phyloP scores from a whole-genome alignment of 1,140 invertebrate genomes.

The Zaprionus camerounensis region DNA sequence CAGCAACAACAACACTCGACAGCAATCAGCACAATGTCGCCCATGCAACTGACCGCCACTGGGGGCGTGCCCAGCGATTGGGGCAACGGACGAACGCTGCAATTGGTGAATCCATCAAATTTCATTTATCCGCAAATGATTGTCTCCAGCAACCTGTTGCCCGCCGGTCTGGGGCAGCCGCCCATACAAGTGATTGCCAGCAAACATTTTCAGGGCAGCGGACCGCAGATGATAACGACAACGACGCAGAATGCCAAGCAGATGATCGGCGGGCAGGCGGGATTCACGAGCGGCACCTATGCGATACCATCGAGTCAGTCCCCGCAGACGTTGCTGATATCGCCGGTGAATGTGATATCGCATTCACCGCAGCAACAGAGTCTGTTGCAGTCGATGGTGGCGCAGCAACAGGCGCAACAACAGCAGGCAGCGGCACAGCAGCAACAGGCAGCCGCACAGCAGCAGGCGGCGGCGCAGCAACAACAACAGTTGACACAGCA shows the following conservation, averaged over 20 bases:
- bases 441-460: constrained; percentile 59
- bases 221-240: constrained; percentile 91
- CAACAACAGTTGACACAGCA: constrained; percentile 57
- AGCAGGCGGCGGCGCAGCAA: constrained; percentile 53
- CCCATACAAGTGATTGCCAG: constrained; percentile 90
- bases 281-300: constrained; percentile 86
- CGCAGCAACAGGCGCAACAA: constrained; percentile 84
- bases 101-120: constrained; percentile 94
- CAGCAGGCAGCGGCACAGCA: constrained; percentile 55
- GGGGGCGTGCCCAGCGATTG: constrained; percentile 86
- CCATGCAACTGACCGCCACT: constrained; percentile 84
- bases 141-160: constrained; percentile 91
- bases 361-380: constrained; percentile 87
- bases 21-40: constrained; percentile 84
- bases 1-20: constrained; percentile 86
- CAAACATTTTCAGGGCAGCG: constrained; percentile 92
- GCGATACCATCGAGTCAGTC: constrained; percentile 92
- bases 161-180: constrained; percentile 91
- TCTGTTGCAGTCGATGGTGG: constrained; percentile 74
- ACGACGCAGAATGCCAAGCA: constrained; percentile 88
- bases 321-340: constrained; percentile 92
- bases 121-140: constrained; percentile 91
- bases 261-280: constrained; percentile 86
- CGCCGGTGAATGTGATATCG: constrained; percentile 89
- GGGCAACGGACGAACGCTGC: constrained; percentile 87